Percentiles rank a stretch among this genome's conserved stretches.
These are phyloP conservation scores for Oenanthe oenanthe DNA, from an alignment of 2,113 vertebrate genomes.

Conservation along the genomic window DNA sequence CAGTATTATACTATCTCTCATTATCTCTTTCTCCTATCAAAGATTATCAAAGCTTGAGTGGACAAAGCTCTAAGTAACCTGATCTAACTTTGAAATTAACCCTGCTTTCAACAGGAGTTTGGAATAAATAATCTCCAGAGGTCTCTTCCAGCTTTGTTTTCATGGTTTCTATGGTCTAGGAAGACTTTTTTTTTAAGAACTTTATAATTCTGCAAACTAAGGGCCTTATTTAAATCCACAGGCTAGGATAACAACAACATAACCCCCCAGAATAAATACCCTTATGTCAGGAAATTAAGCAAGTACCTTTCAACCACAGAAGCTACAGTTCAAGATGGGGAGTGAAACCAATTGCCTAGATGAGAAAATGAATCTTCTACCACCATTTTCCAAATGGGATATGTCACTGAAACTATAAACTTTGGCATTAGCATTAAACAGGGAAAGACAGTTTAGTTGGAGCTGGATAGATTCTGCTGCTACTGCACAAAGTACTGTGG, in stretches of 20 bases:
- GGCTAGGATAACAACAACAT: not conserved
- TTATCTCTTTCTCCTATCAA: not conserved
- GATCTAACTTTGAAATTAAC: not conserved
- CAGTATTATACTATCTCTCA: not conserved
- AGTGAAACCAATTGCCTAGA: not conserved
- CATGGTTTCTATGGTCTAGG: not conserved
- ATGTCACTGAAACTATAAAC: not conserved
- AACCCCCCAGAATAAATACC: not conserved
- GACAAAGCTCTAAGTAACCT: not conserved
- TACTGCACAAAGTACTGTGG: not conserved
- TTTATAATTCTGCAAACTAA: not conserved
- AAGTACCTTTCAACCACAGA: not conserved
- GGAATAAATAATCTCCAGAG: not conserved
- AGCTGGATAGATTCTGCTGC: not conserved
- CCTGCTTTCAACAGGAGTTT: not conserved
- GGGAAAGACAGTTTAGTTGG: not conserved
- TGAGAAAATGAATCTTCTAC: not conserved
- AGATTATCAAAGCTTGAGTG: not conserved
- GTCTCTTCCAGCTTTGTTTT: not conserved
- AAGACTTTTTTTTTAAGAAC: not conserved
- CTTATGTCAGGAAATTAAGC: not conserved
- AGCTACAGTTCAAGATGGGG: not conserved
- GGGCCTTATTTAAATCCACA: not conserved
- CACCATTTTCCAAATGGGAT: not conserved
- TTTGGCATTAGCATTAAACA: not conserved